A percentile compares a stretch with the other conserved stretches of the same genome.
These are phyloP conservation scores for Coboldia fuscipes DNA, from an alignment of 1,140 invertebrate genomes.

Conservation along the genomic window DNA sequence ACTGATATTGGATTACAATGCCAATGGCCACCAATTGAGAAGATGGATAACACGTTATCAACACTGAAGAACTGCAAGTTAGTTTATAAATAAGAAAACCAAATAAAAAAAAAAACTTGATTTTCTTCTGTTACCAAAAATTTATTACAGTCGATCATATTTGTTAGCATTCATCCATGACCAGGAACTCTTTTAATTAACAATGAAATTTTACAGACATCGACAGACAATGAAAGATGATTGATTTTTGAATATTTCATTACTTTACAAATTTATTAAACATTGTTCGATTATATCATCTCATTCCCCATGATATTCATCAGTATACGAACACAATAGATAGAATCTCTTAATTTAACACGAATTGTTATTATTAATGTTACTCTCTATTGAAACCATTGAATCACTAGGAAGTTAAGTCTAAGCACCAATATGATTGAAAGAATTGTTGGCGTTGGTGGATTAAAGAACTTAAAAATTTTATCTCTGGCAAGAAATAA, in stretches of 20 bases:
- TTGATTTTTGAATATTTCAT: too few species aligned
- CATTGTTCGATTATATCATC: too few species aligned
- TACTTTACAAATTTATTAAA: too few species aligned
- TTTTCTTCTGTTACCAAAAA: neutral
- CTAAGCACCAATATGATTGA: conserved; percentile 86
- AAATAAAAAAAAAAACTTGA: conserved; percentile 19
- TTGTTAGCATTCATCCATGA: neutral
- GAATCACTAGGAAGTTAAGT: conserved; percentile 50
- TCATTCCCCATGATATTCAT: too few species aligned
- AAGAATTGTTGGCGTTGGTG: conserved; percentile 56
- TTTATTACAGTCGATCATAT: neutral
- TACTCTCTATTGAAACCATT: too few species aligned
- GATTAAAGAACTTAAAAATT: conserved; percentile 62
- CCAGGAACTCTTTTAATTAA: too few species aligned
- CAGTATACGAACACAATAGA: too few species aligned
- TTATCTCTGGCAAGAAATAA: conserved; percentile 74
- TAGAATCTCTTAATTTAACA: too few species aligned
- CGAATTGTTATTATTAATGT: too few species aligned
- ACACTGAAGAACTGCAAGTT: conserved; percentile 42
- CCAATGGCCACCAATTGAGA: conserved; percentile 62
- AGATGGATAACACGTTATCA: conserved; percentile 51
- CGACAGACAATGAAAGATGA: too few species aligned
- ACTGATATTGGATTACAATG: conserved; percentile 56
- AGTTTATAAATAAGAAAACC: too few species aligned
- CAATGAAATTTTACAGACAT: too few species aligned